Percentiles rank a stretch among this genome's conserved stretches.
phyloP scores from a whole-genome alignment of 2,797 vertebrate genomes.

The Ctenopoma kingsleyae region DNA sequence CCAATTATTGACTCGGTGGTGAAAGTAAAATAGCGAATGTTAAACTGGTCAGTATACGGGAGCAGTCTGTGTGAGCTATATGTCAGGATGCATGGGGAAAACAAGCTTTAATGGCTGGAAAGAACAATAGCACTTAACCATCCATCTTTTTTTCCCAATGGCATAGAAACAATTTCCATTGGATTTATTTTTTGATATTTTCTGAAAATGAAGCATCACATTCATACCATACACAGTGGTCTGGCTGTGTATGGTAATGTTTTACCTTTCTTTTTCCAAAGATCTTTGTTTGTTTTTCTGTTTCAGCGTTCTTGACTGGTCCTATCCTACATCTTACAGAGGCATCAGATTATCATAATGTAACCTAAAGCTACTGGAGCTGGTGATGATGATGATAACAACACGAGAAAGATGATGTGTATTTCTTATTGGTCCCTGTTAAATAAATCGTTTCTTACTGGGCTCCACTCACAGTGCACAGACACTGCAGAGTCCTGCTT shows the following conservation, averaged over 20 bases:
- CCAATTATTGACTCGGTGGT: constrained; percentile 16
- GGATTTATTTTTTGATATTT: constrained; percentile 74
- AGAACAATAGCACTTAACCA: constrained; percentile 80
- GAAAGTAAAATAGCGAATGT: constrained; percentile 12
- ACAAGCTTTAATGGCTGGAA: constrained; percentile 65
- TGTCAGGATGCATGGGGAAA: constrained; percentile 36
- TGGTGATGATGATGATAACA: constrained; percentile 46
- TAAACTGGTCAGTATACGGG: constrained; percentile 24
- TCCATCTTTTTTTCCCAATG: constrained; percentile 75
- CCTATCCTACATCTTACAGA: constrained; percentile 84
- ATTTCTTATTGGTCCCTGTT: constrained; percentile 58
- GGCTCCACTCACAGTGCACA: constrained; percentile 38
- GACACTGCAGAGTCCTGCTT: constrained; percentile 67
- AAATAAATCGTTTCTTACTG: constrained; percentile 43
- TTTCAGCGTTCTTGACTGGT: constrained; percentile 82
- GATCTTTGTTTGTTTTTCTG: constrained; percentile 72
- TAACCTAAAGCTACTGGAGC: constrained; percentile 43
- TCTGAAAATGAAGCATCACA: constrained; percentile 80
- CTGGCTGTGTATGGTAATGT: constrained; percentile 83
- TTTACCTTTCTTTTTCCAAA: constrained; percentile 64
- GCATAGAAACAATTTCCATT: constrained; percentile 76
- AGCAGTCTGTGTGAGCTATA: constrained; percentile 41
- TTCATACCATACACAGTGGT: constrained; percentile 85
- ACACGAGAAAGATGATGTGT: constrained; percentile 69
- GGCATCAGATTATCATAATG: constrained; percentile 68